These are phyloP conservation scores for Trogon surrucura DNA, from an alignment of 2,113 vertebrate genomes.

Conservation along the genomic window DNA sequence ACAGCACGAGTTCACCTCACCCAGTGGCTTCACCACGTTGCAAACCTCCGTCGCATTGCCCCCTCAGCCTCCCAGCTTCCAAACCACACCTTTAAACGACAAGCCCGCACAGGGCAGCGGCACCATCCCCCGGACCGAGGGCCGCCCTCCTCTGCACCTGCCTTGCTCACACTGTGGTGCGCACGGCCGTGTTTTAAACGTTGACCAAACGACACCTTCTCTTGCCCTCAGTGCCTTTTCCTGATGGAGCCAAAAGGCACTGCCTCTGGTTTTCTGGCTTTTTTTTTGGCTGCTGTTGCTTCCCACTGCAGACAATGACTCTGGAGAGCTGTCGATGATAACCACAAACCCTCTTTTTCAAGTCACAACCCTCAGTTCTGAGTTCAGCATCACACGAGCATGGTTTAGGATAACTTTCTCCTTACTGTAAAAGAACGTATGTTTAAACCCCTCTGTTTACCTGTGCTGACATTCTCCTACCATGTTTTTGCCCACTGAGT, in stretches of 20 bases:
- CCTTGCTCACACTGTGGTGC: not conserved
- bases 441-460: slow-evolving; percentile 14
- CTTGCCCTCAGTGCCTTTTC: not conserved
- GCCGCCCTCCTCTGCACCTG: not conserved
- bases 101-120: rapidly evolving
- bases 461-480: not conserved
- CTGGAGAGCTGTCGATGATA: not conserved
- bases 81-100: not conserved
- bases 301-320: not conserved
- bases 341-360: not conserved
- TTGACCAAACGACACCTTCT: not conserved
- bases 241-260: not conserved
- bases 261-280: not conserved
- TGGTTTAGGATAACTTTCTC: not conserved
- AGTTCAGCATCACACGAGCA: not conserved
- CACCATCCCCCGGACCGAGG: not conserved
- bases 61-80: not conserved
- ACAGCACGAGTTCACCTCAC: not conserved
- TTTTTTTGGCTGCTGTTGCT: not conserved
- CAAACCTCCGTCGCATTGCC: not conserved
- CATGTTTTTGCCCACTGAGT: not conserved
- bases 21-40: not conserved
- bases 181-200: not conserved
- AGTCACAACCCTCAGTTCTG: not conserved
- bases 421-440: slow-evolving; percentile 5